Base-by-base conservation (phyloP, 2,113 vertebrate genomes). In the Cyanistes caeruleus region DNA sequence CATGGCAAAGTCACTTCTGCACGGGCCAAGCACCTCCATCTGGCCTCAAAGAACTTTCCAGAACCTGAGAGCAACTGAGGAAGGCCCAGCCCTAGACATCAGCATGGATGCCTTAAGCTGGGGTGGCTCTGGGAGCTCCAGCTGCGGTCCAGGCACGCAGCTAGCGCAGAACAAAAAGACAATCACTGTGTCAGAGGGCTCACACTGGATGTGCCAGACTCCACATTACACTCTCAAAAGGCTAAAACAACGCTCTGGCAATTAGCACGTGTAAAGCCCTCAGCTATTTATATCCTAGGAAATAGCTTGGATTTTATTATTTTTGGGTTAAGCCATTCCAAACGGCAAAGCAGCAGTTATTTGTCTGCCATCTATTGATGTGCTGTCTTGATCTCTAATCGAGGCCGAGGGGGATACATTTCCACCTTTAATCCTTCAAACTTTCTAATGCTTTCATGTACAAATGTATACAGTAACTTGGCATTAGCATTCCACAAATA, bases 401-500 rank as follows among this genome's bases (percentile, higher is more conserved):
- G 64, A 95, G 93, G 82, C 94, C 33, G 65, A 97, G 89, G 85
- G 83, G 95, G 95, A 97, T 87, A 96, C 87, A 96, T 96, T 97
- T 97, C 94, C 90, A 97, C 96, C 92, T 96, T 96, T 96, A 96
- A 97, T 96, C 92, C 92, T 96, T 90, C 90, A 96, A 96, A 97
- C 80, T 97, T 97, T 96, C 90, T 94, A 94, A 93, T 96, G 97
- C 95, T 97, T 97, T 97, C 95, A 97, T 97, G 95, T 97, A 97
- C 93, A 96, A 97, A 97, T 97, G 94, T 95, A 95, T 97, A 97
- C 95, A 96, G 96, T 96, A 97, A 97, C 96, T 98, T 98, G 97
- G 97, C 98, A 97, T 97, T 97, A 97, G 95, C 97, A 98, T 98
- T 98, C 98, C 91, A 97, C 97, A 97, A 98, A 97, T 97, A 98